Conservation (phyloP, 2,888 invertebrate genomes). For the Steromphala cineraria region DNA sequence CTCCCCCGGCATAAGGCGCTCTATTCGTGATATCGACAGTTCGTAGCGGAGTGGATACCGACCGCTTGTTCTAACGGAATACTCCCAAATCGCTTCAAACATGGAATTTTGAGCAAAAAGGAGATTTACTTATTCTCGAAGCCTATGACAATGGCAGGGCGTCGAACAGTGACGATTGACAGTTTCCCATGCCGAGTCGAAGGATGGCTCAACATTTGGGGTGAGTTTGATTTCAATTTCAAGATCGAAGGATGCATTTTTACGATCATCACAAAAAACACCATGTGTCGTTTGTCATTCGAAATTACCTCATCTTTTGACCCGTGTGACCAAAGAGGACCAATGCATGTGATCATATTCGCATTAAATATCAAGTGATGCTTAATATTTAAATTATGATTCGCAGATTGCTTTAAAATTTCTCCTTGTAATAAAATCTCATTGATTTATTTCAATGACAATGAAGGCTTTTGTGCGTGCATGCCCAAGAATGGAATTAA, state of each 20-base stretch:
- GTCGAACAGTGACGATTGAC: constrained; percentile 9
- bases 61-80: constrained; percentile 7
- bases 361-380: too few species aligned
- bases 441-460: neutral
- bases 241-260: neutral
- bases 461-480: constrained; percentile 1
- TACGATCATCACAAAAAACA: too few species aligned
- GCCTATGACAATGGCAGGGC: neutral
- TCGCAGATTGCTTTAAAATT: too few species aligned
- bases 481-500: neutral
- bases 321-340: too few species aligned
- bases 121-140: neutral
- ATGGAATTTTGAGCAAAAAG: neutral
- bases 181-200: constrained; percentile 46
- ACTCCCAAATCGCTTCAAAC: neutral
- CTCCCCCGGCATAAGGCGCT: neutral
- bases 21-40: neutral
- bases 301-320: too few species aligned
- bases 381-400: too few species aligned
- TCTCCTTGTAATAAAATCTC: neutral
- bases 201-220: constrained; percentile 58
- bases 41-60: neutral
- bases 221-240: constrained; percentile 36
- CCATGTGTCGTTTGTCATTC: too few species aligned
- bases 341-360: too few species aligned